phyloP scores from a whole-genome alignment of 92 coral and sea anemone genomes.

The Palythoa heliodiscus region DNA sequence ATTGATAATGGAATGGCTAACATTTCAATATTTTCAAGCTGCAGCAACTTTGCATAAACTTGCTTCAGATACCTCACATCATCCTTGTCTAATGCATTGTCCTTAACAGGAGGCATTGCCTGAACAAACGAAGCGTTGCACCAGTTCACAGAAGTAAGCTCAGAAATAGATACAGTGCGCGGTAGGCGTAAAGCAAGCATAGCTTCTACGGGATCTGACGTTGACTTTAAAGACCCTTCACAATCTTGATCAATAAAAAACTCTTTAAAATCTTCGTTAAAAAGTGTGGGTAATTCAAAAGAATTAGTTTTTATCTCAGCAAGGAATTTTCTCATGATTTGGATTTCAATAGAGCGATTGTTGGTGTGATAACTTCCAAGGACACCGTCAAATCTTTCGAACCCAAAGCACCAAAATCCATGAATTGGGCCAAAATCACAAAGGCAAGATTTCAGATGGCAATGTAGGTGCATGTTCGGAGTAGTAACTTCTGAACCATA shows the following conservation, averaged over 20 bases:
- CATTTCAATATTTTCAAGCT: conserved; percentile 18
- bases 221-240: conserved; percentile 57
- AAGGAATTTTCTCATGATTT: conserved; percentile 38
- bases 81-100: conserved; percentile 54
- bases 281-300: conserved; percentile 18
- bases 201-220: conserved; percentile 42
- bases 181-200: conserved; percentile 34
- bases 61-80: conserved; percentile 52
- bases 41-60: conserved; percentile 50
- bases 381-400: conserved; percentile 41
- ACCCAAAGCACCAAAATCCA: conserved; percentile 46
- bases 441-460: conserved; percentile 28
- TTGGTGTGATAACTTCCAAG: conserved; percentile 35
- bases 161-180: conserved; percentile 33
- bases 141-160: conserved; percentile 53
- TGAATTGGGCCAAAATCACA: conserved; percentile 43
- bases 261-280: conserved; percentile 1
- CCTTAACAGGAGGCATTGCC: conserved; percentile 44
- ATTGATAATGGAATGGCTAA: conserved; percentile 59
- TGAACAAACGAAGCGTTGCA: conserved; percentile 14
- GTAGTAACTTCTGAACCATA: conserved; percentile 13
- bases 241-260: conserved; percentile 15
- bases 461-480: conserved; percentile 42
- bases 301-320: conserved; percentile 9
- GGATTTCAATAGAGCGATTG: conserved; percentile 40